These are phyloP conservation scores for Mormyrops attenuatus DNA, from an alignment of 2,797 vertebrate genomes.

Conservation along the genomic window DNA sequence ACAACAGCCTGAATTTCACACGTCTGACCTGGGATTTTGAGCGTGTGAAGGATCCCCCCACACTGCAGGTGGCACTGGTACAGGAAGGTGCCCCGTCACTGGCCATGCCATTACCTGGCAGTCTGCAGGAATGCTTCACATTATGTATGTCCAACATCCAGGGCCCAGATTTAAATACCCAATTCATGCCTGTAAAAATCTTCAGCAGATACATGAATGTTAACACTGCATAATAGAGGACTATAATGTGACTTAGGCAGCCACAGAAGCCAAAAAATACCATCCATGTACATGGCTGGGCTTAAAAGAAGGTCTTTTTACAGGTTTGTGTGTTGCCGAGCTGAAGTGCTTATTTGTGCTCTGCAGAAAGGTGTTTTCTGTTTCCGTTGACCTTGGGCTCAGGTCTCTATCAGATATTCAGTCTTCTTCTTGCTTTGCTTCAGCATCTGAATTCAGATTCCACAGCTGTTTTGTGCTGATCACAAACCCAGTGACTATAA, in stretches of 20 bases:
- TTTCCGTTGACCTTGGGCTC: not conserved
- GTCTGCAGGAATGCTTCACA: not conserved
- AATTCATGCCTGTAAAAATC: not conserved
- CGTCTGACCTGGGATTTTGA: not conserved
- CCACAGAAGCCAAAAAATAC: constrained; percentile 38
- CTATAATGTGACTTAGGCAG: constrained; percentile 19
- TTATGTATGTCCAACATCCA: not conserved
- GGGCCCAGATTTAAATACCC: not conserved
- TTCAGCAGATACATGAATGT: not conserved
- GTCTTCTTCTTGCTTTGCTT: not conserved
- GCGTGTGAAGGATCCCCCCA: constrained; percentile 29
- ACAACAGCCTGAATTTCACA: not conserved
- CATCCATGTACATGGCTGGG: constrained; percentile 17
- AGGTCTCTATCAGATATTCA: not conserved
- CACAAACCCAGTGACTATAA: not conserved
- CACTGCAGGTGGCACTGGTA: not conserved
- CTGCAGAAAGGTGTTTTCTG: not conserved
- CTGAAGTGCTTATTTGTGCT: not conserved
- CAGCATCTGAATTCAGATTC: not conserved
- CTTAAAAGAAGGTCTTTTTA: not conserved
- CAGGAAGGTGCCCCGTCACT: not conserved
- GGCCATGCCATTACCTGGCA: not conserved
- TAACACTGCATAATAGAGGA: not conserved
- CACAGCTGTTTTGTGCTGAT: not conserved
- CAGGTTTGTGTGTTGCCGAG: not conserved